Percentiles rank a stretch among this genome's conserved stretches.
These are phyloP conservation scores for Nipponacmea schrenckii DNA, from an alignment of 2,888 invertebrate species.

Conservation along the genomic window DNA sequence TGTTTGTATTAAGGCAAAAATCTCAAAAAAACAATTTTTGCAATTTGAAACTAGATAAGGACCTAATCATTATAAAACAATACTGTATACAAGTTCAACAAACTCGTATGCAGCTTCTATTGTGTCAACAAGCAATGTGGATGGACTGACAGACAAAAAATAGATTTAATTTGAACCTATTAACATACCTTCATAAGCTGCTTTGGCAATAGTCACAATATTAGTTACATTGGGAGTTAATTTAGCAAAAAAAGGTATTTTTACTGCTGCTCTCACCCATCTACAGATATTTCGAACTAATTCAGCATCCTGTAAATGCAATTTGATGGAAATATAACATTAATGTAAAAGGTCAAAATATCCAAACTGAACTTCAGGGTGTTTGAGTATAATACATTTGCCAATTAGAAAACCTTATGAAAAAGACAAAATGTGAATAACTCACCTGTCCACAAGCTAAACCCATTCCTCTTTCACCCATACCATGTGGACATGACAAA, in stretches of 20 bases:
- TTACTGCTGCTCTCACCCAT: slow-evolving; percentile 88
- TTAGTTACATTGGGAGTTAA: slow-evolving; percentile 97
- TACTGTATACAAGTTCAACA: too few species aligned
- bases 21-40: too few species aligned
- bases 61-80: too few species aligned
- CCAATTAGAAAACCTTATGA: too few species aligned
- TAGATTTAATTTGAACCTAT: neutral
- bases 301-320: slow-evolving; percentile 78
- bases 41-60: too few species aligned
- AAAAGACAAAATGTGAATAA: neutral
- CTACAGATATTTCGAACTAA: slow-evolving; percentile 87
- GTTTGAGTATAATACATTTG: too few species aligned
- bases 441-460: slow-evolving; percentile 93
- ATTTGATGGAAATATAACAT: neutral
- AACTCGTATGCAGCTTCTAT: too few species aligned
- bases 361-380: neutral
- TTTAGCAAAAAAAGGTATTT: slow-evolving; percentile 96
- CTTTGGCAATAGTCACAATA: slow-evolving; percentile 86
- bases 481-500: slow-evolving; percentile 97
- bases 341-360: neutral
- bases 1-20: too few species aligned
- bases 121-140: too few species aligned
- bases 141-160: too few species aligned
- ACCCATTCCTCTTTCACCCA: slow-evolving; percentile 99
- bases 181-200: slow-evolving; percentile 83